Base-by-base conservation (phyloP, 2,888 invertebrate genomes). In the Acronicta leporina region DNA sequence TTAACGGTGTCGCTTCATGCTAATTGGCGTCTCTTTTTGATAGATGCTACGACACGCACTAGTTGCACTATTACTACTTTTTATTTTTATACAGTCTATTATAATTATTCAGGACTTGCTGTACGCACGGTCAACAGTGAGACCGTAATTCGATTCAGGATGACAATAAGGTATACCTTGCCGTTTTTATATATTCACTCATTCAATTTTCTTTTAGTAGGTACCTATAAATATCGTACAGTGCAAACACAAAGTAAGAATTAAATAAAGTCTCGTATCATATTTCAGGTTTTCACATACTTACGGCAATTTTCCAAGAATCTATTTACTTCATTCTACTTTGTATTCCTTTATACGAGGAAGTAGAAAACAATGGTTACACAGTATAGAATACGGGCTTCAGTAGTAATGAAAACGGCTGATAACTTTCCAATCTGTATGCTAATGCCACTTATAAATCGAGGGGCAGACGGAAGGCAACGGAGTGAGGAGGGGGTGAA, bases 381-480 rank as follows among this genome's bases (percentile, higher is more conserved):
- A 44, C 15, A 33, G 6, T 30, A 27, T 57, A 63, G 56, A 62
- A 63, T 62, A 75, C 47, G 46, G 58, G 58, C 44, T 63, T 60
- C 56, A 57, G 54, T 63, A 59, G 50, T 50, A 50, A 58, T 61
- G 75, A 63, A 73, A 70, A 70, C 73, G 73, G 72, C 73, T 81
- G 79, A 84, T 83, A 88, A 90, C 85, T 90, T 91, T 88, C 84
- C 90, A 91, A 91, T 92, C 84, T 92, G 87, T 90, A 92, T 92
- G 91, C 88, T 86, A 92, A 92, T 90, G 74, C 75, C 77, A 77
- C 84, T 85, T 85, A 86, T 84, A 86, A 86, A 85, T 84, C 79
- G 77, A 67, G 77, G 68, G 58, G 64, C 20, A 67, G 68, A 63
- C 44, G 43, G 40, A 55, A 57, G 78, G 78, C 41, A 55, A 10